These are phyloP conservation scores for Austrofundulus limnaeus DNA, from an alignment of 2,113 vertebrate genomes.

Conservation along the genomic window DNA sequence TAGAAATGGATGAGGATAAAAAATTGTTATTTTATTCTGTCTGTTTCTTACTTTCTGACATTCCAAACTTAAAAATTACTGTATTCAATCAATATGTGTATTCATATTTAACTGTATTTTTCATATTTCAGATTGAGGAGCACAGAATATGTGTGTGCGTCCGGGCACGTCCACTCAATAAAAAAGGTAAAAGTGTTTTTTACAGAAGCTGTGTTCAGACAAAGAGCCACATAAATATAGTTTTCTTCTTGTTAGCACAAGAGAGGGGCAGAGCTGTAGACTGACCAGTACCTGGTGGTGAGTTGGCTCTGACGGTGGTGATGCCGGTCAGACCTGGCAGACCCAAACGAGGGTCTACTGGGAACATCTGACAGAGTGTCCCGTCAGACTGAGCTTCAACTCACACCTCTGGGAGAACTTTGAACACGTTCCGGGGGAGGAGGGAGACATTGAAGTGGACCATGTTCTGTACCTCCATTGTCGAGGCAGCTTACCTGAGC, in stretches of 20 bases:
- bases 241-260: neutral
- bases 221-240: neutral
- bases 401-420: too few species aligned
- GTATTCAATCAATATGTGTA: neutral
- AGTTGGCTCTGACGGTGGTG: too few species aligned
- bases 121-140: constrained; percentile 89
- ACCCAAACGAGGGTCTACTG: too few species aligned
- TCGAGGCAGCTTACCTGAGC: too few species aligned
- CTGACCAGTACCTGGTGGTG: too few species aligned
- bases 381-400: too few species aligned
- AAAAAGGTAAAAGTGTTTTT: constrained; percentile 84
- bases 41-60: neutral
- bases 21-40: neutral
- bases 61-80: neutral
- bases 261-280: too few species aligned
- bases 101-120: constrained; percentile 4
- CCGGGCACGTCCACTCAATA: constrained; percentile 94
- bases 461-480: too few species aligned
- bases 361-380: too few species aligned
- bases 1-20: neutral
- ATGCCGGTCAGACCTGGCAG: too few species aligned
- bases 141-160: constrained; percentile 99
- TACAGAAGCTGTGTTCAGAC: neutral
- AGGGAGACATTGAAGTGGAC: too few species aligned
- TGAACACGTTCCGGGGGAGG: too few species aligned